These are phyloP conservation scores for Phymastichus coffea DNA, from an alignment of 1,140 invertebrate species.

Conservation along the genomic window DNA sequence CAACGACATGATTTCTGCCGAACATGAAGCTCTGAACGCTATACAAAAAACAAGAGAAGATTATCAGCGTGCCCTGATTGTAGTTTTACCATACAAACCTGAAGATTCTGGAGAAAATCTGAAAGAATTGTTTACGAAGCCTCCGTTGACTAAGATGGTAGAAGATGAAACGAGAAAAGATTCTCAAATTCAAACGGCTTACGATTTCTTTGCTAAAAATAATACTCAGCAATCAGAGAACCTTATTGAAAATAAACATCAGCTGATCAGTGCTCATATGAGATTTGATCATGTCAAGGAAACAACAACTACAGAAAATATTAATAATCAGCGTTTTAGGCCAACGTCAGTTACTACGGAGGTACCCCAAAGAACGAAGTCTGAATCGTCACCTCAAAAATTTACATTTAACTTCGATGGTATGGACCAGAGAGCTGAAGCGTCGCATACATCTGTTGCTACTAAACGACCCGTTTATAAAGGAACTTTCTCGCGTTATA, in stretches of 20 bases:
- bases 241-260: background rate
- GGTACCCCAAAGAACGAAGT: background rate
- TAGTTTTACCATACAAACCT: slow-evolving; percentile 59
- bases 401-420: slow-evolving; percentile 45
- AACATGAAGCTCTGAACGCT: slow-evolving; percentile 43
- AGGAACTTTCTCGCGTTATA: slow-evolving; percentile 19
- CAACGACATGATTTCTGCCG: slow-evolving; percentile 53
- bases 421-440: slow-evolving; percentile 33
- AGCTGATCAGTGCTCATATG: background rate
- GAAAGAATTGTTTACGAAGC: slow-evolving; percentile 59
- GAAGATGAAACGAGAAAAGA: slow-evolving; percentile 25
- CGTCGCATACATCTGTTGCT: slow-evolving; percentile 20
- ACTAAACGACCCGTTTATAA: slow-evolving; percentile 31
- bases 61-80: slow-evolving; percentile 59
- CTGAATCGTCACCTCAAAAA: slow-evolving; percentile 38
- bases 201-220: background rate
- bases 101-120: slow-evolving; percentile 51
- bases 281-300: background rate
- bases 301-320: background rate
- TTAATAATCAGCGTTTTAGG: background rate
- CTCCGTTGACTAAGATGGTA: slow-evolving; percentile 57
- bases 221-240: background rate
- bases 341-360: background rate
- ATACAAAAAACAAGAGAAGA: slow-evolving; percentile 52
- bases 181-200: background rate